Conservation (phyloP, 2,888 invertebrate species). For the Aspidapion aeneum region DNA sequence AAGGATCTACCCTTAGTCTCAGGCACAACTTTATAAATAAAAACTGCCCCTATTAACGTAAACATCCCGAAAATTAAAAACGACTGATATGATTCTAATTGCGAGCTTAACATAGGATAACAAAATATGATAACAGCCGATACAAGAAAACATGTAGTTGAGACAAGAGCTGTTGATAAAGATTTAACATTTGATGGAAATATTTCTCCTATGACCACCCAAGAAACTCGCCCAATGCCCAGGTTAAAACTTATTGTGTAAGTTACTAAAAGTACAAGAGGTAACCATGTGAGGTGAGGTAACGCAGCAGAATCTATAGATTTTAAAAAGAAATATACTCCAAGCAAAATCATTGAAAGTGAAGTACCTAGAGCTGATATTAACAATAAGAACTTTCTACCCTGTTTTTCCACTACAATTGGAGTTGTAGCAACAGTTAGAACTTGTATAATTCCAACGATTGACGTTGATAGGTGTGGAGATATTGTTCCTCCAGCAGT, state of each 20-base stretch:
- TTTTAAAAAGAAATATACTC: slow-evolving; percentile 62
- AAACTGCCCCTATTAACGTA: slow-evolving; percentile 27
- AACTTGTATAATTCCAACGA: slow-evolving; percentile 22
- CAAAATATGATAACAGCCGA: slow-evolving; percentile 74
- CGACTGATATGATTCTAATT: slow-evolving; percentile 61
- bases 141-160: slow-evolving; percentile 70
- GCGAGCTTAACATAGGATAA: slow-evolving; percentile 56
- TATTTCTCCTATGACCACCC: slow-evolving; percentile 69
- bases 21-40: slow-evolving; percentile 32
- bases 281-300: slow-evolving; percentile 36
- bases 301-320: slow-evolving; percentile 33
- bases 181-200: slow-evolving; percentile 61
- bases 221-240: slow-evolving; percentile 64
- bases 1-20: slow-evolving; percentile 85
- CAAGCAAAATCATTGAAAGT: slow-evolving; percentile 55
- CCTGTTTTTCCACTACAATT: slow-evolving; percentile 20
- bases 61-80: slow-evolving; percentile 66
- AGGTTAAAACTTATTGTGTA: slow-evolving; percentile 67
- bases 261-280: slow-evolving; percentile 51
- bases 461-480: slow-evolving; percentile 18
- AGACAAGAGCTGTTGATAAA: slow-evolving; percentile 60
- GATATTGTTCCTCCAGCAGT: slow-evolving; percentile 51
- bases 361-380: slow-evolving; percentile 44
- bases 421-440: slow-evolving; percentile 20
- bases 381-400: slow-evolving; percentile 17